These are phyloP conservation scores for Antheraea assamensis DNA, from an alignment of 2,888 invertebrate species.

Conservation along the genomic window DNA sequence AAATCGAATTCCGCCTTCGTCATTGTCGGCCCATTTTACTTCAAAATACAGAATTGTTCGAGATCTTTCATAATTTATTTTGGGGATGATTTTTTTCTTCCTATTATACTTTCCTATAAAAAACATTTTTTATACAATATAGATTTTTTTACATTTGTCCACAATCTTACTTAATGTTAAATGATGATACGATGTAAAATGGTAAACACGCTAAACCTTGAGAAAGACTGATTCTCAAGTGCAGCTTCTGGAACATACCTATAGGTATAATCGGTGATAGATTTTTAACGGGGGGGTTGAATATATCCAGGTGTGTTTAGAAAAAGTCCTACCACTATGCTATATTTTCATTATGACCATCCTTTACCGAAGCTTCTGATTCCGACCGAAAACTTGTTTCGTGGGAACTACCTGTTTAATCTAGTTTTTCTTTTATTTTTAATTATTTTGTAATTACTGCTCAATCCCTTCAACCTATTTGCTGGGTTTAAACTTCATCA, in stretches of 20 bases:
- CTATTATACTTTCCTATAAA: conserved; percentile 23
- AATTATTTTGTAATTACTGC: too few relatives aligned
- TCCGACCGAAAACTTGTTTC: too few relatives aligned
- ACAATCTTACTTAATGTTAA: neutral
- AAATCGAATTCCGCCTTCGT: conserved; percentile 30
- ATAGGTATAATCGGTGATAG: neutral
- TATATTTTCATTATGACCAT: neutral
- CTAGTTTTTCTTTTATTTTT: too few relatives aligned
- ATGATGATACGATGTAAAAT: too few relatives aligned
- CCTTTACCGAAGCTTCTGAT: neutral
- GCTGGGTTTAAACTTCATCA: too few relatives aligned
- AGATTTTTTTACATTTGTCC: neutral
- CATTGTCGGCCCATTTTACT: conserved; percentile 30
- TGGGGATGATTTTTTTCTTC: conserved; percentile 27
- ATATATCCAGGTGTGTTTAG: neutral
- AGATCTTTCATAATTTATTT: conserved; percentile 31
- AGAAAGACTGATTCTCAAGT: neutral
- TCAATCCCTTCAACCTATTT: too few relatives aligned
- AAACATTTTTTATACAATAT: neutral
- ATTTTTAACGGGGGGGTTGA: neutral
- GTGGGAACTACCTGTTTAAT: too few relatives aligned
- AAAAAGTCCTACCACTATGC: neutral
- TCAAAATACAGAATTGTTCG: conserved; percentile 22
- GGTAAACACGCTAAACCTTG: neutral
- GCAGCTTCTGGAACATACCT: neutral